Evolutionary conservation across 2,113 vertebrate genomes (phyloP).

Genomic region (Pedetes capensis): DNA sequence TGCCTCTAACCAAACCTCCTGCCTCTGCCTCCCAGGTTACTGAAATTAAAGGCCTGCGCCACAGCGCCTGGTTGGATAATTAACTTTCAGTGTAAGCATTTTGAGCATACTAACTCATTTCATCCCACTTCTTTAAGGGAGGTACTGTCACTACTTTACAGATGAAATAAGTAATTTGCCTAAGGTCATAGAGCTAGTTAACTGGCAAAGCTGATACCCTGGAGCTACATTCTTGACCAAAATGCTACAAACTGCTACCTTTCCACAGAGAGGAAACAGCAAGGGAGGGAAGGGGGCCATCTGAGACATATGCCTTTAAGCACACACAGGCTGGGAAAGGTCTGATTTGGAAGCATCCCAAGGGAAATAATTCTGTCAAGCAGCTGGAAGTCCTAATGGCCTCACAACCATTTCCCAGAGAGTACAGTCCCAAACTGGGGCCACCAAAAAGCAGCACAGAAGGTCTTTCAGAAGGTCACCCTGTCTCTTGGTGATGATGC

Average conservation of each 20-base stretch:
- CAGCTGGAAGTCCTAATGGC: slow-evolving; percentile 62
- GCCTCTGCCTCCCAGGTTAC: not conserved
- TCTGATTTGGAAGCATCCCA: slow-evolving; percentile 34
- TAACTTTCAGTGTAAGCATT: not conserved
- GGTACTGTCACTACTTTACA: not conserved
- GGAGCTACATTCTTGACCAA: not conserved
- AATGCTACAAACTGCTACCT: not conserved
- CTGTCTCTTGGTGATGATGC: not conserved
- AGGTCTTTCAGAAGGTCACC: slow-evolving; percentile 48
- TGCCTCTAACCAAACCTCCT: not conserved
- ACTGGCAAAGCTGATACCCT: not conserved
- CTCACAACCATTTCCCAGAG: slow-evolving; percentile 61
- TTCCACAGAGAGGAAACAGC: not conserved
- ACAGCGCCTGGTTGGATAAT: too few species aligned
- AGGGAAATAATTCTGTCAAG: slow-evolving; percentile 49
- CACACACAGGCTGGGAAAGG: slow-evolving; percentile 41
- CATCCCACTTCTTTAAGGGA: not conserved
- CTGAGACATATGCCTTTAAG: not conserved
- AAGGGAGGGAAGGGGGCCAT: not conserved
- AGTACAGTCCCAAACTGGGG: slow-evolving; percentile 1
- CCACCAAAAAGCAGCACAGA: slow-evolving; percentile 18
- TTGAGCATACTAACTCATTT: not conserved
- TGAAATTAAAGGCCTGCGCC: too few species aligned
- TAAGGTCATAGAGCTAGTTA: not conserved
- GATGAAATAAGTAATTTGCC: not conserved